A percentile compares a stretch with the other conserved stretches of the same genome.
Evolutionary conservation across 2,888 invertebrate species (phyloP).

Genomic region (Linyphia triangularis): DNA sequence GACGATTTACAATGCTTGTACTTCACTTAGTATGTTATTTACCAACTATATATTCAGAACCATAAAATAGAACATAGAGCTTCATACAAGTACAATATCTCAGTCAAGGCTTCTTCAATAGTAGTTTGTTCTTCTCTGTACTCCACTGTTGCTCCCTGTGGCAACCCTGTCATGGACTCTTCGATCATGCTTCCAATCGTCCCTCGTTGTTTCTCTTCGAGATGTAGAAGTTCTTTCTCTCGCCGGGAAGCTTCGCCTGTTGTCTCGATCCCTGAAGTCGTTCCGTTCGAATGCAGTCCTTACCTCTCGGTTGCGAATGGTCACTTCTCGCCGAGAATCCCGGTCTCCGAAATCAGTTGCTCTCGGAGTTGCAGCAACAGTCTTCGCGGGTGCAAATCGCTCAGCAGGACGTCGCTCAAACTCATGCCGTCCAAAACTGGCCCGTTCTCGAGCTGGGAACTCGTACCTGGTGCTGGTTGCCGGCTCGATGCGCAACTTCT

Average conservation of each 20-base stretch:
- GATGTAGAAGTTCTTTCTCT: constrained; percentile 36
- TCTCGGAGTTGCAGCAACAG: background rate
- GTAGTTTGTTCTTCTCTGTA: constrained; percentile 58
- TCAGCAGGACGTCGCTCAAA: constrained; percentile 39
- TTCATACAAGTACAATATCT: constrained; percentile 24
- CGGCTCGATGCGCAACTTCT: background rate
- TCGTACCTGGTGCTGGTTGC: constrained; percentile 45
- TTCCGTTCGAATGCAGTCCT: constrained; percentile 29
- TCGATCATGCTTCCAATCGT: constrained; percentile 66
- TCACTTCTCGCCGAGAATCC: constrained; percentile 48
- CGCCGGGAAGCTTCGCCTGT: constrained; percentile 33
- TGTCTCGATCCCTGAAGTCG: constrained; percentile 22
- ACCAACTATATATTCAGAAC: constrained; percentile 20
- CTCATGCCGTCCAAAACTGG: constrained; percentile 19
- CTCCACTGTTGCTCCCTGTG: constrained; percentile 13
- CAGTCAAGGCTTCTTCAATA: constrained; percentile 31
- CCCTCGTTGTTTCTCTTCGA: constrained; percentile 31
- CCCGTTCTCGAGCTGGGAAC: constrained; percentile 25
- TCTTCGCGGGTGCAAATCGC: background rate
- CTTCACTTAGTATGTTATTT: constrained; percentile 14
- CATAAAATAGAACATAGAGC: constrained; percentile 15
- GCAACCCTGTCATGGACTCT: constrained; percentile 59
- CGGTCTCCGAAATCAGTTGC: constrained; percentile 18
- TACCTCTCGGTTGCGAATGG: constrained; percentile 45
- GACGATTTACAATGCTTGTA: constrained; percentile 34